These are phyloP conservation scores for Nycticebus coucang DNA, from an alignment of 2,113 vertebrate genomes.

Conservation along the genomic window DNA sequence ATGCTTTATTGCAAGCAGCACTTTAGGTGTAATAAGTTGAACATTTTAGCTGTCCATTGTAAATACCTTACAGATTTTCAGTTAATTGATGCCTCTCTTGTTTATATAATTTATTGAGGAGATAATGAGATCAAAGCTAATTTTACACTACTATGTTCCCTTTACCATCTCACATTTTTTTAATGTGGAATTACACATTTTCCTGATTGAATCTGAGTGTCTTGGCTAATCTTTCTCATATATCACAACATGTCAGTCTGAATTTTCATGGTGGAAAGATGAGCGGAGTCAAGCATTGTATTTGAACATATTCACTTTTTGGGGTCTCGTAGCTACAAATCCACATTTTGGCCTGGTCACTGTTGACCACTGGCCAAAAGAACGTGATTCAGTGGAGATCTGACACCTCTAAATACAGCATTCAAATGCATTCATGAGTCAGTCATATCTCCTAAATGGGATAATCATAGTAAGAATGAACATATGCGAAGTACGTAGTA, in stretches of 20 bases:
- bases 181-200: not conserved
- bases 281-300: not conserved
- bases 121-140: constrained; percentile 23
- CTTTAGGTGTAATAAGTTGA: not conserved
- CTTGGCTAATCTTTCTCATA: not conserved
- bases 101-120: constrained; percentile 18
- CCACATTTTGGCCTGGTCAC: not conserved
- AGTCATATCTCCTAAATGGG: not conserved
- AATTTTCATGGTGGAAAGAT: not conserved
- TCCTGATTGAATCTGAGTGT: not conserved
- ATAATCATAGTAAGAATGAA: not conserved
- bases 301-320: not conserved
- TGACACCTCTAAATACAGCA: not conserved
- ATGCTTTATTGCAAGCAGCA: not conserved
- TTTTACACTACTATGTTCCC: not conserved
- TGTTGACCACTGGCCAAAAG: not conserved
- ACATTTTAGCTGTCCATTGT: not conserved
- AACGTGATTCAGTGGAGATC: not conserved
- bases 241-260: not conserved
- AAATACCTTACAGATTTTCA: not conserved
- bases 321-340: not conserved
- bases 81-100: constrained; percentile 27
- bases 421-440: not conserved
- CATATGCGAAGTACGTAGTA: not conserved
- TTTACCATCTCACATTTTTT: constrained; percentile 36